Conservation (phyloP, 2,113 vertebrate species). For the Eleginops maclovinus region DNA sequence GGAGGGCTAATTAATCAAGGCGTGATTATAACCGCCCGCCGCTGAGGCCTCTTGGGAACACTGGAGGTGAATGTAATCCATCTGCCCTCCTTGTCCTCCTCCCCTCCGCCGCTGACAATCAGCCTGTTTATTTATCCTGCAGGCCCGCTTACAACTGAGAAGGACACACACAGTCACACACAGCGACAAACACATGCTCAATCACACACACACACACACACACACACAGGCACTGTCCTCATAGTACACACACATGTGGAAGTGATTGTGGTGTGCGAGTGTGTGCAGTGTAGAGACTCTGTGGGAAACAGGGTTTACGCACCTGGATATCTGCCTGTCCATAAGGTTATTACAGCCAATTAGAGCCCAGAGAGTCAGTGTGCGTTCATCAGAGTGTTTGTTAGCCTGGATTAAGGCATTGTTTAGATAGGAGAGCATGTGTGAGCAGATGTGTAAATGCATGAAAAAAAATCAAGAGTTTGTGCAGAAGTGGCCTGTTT, state of each 20-base stretch:
- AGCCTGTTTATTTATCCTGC: constrained; percentile 87
- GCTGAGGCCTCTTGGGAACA: constrained; percentile 68
- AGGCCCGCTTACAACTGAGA: constrained; percentile 74
- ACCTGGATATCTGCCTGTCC: constrained; percentile 79
- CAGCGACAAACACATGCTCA: constrained; percentile 69
- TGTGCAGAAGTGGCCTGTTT: constrained; percentile 31
- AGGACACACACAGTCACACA: constrained; percentile 56
- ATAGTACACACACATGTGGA: constrained; percentile 73
- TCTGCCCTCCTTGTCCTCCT: constrained; percentile 65
- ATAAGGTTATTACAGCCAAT: constrained; percentile 78
- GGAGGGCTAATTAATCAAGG: constrained; percentile 71
- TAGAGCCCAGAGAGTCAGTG: constrained; percentile 50
- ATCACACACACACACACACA: constrained; percentile 41
- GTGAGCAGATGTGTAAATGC: constrained; percentile 54
- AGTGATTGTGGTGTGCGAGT: constrained; percentile 69
- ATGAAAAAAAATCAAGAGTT: constrained; percentile 41
- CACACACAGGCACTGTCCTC: constrained; percentile 14
- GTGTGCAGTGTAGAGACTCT: constrained; percentile 58
- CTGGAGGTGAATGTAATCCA: constrained; percentile 83
- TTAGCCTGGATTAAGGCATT: constrained; percentile 50
- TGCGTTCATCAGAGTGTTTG: constrained; percentile 51
- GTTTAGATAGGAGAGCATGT: constrained; percentile 50
- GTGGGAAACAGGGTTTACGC: constrained; percentile 74
- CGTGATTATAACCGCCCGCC: constrained; percentile 57
- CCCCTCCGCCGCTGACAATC: constrained; percentile 78